Percentiles rank a stretch among this genome's conserved stretches.
Evolutionary conservation across 2,888 invertebrate genomes (phyloP).

Genomic region (Arrhopalites spinosus): DNA sequence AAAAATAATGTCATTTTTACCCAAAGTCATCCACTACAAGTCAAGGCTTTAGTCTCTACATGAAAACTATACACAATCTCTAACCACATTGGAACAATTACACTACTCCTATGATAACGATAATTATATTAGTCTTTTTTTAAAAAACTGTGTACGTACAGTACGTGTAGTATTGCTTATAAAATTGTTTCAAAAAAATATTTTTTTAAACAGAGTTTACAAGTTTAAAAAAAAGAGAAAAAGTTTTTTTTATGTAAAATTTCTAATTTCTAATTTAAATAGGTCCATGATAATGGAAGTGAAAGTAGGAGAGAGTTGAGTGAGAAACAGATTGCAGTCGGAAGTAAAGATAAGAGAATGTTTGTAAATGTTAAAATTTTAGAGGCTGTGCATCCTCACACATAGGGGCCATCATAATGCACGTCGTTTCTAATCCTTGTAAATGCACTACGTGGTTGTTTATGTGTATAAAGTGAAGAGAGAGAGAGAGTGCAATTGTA

Average conservation of each 20-base stretch:
- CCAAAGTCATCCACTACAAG: background rate
- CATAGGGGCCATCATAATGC: background rate
- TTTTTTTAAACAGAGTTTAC: too few relatives aligned
- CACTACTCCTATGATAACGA: too few relatives aligned
- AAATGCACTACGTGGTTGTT: background rate
- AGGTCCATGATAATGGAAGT: background rate
- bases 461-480: background rate
- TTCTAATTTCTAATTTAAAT: background rate
- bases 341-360: background rate
- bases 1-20: background rate
- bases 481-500: too few relatives aligned
- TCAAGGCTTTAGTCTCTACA: too few relatives aligned
- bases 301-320: background rate
- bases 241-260: too few relatives aligned
- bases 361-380: background rate
- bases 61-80: too few relatives aligned
- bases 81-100: too few relatives aligned
- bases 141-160: too few relatives aligned
- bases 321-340: background rate
- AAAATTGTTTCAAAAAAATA: too few relatives aligned
- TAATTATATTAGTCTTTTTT: too few relatives aligned
- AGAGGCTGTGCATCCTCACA: background rate
- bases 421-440: background rate
- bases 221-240: too few relatives aligned
- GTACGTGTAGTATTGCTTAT: too few relatives aligned